Conservation (phyloP, 1,140 invertebrate species). For the Reticulitermes speratus region DNA sequence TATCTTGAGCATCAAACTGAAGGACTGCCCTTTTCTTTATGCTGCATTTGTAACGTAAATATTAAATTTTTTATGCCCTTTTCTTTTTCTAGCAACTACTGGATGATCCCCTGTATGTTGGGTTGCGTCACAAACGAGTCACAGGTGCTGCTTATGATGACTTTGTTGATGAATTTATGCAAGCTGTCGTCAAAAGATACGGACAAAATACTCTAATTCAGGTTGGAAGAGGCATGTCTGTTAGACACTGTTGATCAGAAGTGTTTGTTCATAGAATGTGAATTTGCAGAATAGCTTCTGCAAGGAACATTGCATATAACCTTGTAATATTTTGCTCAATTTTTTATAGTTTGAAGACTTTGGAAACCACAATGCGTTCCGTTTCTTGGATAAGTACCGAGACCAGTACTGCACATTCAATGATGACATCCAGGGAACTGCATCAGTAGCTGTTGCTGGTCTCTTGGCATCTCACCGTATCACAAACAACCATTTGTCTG, state of each 20-base stretch:
- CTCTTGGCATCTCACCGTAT: slow-evolving; percentile 78
- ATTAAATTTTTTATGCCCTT: background rate
- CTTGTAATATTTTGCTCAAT: background rate
- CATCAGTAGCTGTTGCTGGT: slow-evolving; percentile 87
- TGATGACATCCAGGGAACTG: slow-evolving; percentile 94
- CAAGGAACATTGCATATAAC: too few relatives aligned
- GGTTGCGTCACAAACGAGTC: slow-evolving; percentile 81
- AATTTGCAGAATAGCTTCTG: too few relatives aligned
- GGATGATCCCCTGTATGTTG: slow-evolving; percentile 95
- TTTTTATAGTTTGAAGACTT: slow-evolving; percentile 91
- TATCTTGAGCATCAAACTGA: too few relatives aligned
- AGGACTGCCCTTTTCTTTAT: too few relatives aligned
- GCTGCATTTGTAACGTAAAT: too few relatives aligned
- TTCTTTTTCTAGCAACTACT: slow-evolving; percentile 61
- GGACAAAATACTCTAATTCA: slow-evolving; percentile 86
- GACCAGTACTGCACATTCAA: slow-evolving; percentile 90
- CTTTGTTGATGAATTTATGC: slow-evolving; percentile 98
- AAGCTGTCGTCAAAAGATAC: slow-evolving; percentile 88
- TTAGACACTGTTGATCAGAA: background rate
- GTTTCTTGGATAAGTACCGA: slow-evolving; percentile 81
- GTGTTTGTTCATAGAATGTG: background rate
- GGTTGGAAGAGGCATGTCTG: slow-evolving; percentile 43
- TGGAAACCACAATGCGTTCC: slow-evolving; percentile 86
- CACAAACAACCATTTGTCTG: slow-evolving; percentile 71
- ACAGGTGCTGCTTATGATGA: slow-evolving; percentile 89